Percentiles rank a stretch among this genome's conserved stretches.
These are phyloP conservation scores for Oreochromis grahami DNA, from an alignment of 2,797 vertebrate genomes.

Conservation along the genomic window DNA sequence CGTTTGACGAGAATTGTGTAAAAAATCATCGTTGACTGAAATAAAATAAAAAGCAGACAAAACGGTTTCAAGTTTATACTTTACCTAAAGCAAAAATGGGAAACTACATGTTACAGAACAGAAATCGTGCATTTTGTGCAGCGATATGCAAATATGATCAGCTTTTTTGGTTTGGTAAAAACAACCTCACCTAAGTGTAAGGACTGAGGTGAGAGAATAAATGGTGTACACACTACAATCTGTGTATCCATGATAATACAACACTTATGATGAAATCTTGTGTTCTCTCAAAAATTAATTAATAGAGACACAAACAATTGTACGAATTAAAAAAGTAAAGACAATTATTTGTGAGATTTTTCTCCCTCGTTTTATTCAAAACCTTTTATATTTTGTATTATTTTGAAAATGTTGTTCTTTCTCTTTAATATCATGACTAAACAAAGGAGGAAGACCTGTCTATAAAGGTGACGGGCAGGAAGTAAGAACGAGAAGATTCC, in stretches of 20 bases:
- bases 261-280: not conserved
- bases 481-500: not conserved
- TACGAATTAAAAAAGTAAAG: not conserved
- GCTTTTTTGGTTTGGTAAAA: not conserved
- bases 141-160: not conserved
- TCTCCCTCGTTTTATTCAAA: not conserved
- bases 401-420: not conserved
- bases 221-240: not conserved
- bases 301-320: not conserved
- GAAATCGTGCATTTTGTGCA: not conserved
- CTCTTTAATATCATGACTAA: not conserved
- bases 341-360: not conserved
- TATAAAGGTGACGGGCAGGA: not conserved
- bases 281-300: not conserved
- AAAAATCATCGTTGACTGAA: not conserved
- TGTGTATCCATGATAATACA: not conserved
- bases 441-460: not conserved
- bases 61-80: not conserved
- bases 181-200: not conserved
- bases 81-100: not conserved
- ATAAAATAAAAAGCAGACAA: not conserved
- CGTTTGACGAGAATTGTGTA: not conserved
- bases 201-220: not conserved
- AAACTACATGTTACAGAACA: not conserved
- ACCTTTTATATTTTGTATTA: not conserved